Conservation (phyloP, 2,797 vertebrate species). For the Sebastes steindachneri region DNA sequence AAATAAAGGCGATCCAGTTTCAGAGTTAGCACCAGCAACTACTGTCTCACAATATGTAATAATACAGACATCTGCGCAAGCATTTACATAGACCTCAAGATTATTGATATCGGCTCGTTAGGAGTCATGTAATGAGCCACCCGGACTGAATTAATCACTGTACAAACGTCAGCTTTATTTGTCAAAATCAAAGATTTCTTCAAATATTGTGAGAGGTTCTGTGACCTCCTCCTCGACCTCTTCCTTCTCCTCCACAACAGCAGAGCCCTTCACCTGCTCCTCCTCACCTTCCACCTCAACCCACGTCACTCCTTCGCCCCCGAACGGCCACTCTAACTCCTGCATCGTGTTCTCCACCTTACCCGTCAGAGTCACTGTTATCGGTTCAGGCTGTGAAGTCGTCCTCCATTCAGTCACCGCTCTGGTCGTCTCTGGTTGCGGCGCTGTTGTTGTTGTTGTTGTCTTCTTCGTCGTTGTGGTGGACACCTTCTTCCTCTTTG, state of each 20-base stretch:
- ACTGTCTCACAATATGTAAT: background rate
- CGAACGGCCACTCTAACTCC: slow-evolving; percentile 21
- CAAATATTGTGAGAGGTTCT: slow-evolving; percentile 55
- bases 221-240: background rate
- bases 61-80: background rate
- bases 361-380: background rate
- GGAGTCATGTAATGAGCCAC: background rate
- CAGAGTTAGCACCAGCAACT: background rate
- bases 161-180: slow-evolving; percentile 45
- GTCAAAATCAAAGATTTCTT: slow-evolving; percentile 70
- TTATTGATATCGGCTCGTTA: background rate
- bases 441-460: background rate
- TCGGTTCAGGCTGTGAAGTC: background rate
- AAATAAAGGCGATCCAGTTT: background rate
- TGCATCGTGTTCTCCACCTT: background rate
- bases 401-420: background rate
- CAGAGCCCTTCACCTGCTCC: slow-evolving; percentile 39
- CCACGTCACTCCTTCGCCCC: slow-evolving; percentile 31
- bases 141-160: background rate
- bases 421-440: background rate
- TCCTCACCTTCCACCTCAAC: slow-evolving; percentile 22
- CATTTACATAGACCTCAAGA: background rate
- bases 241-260: slow-evolving; percentile 39
- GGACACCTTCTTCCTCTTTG: slow-evolving; percentile 11
- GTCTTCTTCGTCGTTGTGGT: background rate